phyloP scores from a whole-genome alignment of 2,888 invertebrate genomes.

The Quadroppia sp. region DNA sequence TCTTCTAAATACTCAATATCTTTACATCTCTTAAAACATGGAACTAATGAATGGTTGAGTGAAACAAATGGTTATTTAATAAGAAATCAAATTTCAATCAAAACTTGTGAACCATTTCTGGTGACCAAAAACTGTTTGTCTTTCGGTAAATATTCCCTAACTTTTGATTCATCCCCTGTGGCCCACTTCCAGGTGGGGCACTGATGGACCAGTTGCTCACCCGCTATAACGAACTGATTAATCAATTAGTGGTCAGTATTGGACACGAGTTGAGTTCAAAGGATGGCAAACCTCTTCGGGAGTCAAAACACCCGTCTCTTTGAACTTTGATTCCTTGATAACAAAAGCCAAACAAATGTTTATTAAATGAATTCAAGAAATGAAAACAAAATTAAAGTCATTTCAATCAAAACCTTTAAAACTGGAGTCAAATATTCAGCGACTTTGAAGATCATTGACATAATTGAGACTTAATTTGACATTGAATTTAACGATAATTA shows the following conservation, averaged over 20 bases:
- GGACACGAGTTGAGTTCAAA: slow-evolving; percentile 33
- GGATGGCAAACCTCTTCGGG: slow-evolving; percentile 73
- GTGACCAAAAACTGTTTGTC: slow-evolving; percentile 97
- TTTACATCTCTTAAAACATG: slow-evolving; percentile 91
- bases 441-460: slow-evolving; percentile 69
- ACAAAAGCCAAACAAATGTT: slow-evolving; percentile 37
- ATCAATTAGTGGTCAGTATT: slow-evolving; percentile 22
- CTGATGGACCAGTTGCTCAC: slow-evolving; percentile 96
- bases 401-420: slow-evolving; percentile 69
- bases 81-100: background rate
- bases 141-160: slow-evolving; percentile 78
- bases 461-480: no score
- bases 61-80: background rate
- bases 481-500: no score
- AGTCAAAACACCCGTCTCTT: slow-evolving; percentile 95
- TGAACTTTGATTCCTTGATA: slow-evolving; percentile 86
- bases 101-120: slow-evolving; percentile 62
- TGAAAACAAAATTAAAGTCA: slow-evolving; percentile 28
- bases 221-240: slow-evolving; percentile 82
- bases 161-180: slow-evolving; percentile 80
- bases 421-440: slow-evolving; percentile 96
- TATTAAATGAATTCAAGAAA: background rate
- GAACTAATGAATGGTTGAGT: slow-evolving; percentile 59
- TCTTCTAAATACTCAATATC: slow-evolving; percentile 87
- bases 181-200: slow-evolving; percentile 99